Base-by-base conservation (phyloP, 2,888 invertebrate species). In the Oxycera nigricornis region DNA sequence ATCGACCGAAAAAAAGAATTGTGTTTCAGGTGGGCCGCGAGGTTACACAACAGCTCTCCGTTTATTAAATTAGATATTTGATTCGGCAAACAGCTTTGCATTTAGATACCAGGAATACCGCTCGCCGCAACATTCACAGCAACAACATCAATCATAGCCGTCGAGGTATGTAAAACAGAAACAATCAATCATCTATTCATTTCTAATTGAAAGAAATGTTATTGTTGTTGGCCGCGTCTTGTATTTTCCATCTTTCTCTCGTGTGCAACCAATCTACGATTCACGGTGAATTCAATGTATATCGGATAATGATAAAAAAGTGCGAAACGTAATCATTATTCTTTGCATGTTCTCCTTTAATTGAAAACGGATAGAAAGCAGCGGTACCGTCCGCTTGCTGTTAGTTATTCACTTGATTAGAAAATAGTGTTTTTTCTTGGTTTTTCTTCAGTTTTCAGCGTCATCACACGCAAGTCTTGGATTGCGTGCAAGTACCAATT, bases 361-460 rank as follows among this genome's bases (percentile, higher is more conserved):
- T 55, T 70, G 52, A 70, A 70, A 70, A 70, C 22, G 55, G 55
- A 70, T 35, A 52, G 70, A 70, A 70, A 70, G 70, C 70, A 70
- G 52, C 55, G 35, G 70, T 70, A 52, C 70, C 35, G 55, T 52
- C 20, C n/a, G 30, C 24, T 31, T 50, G 50, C 68, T 17, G 68
- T 68, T 68, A 68, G 50, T 17, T 35, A 28, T 24, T 41, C 65
- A 39, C 24, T 30, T 65, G 30, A 65, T 41, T n/a, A 4, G 39
- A 65, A 65, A 65, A 24, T 39, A 2, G 41, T 30, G 9, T 59
- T n/a, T n/a, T n/a, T n/a, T n/a, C n/a, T n/a, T n/a, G n/a, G n/a
- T n/a, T n/a, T n/a, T n/a, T n/a, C 31, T 61, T 31, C 17, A 61
- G 35, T 31, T 26, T 30, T 61, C 61, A 31, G 14, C 31, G n/a